Base-by-base conservation (phyloP, 2,113 vertebrate genomes). In the Eulemur rufifrons region DNA sequence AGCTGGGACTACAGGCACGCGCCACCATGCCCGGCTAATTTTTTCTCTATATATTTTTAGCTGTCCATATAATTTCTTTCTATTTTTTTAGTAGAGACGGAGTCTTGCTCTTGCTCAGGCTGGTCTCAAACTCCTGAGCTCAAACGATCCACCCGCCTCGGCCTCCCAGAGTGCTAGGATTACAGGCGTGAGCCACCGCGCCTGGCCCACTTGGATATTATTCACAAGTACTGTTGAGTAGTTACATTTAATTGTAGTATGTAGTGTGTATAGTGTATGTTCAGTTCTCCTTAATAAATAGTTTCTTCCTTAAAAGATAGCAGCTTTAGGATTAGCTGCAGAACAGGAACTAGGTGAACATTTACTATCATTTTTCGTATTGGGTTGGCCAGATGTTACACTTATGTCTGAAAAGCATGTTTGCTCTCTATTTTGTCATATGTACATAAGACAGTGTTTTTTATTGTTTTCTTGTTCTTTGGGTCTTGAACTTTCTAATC, bases 391-490 rank as follows among this genome's bases (percentile, higher is more conserved):
- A 80, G 50, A 18, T 25, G n/a, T 91, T 95, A 69, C 52, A 18
- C 3, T 82, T 95, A 14, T 87, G 32, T 76, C 25, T 66, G 8
- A 73, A 54, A 74, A 73, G 7, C 14, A 63, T 52, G 11, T 81
- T 64, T 91, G 52, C 89, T 89, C 17, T 64, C 11, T 52, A 59
- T 59, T 94, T 92, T 88, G 37, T 59, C 34, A 56, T 56, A 32
- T 3, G 71, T 47, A 10, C 5, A 10, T 63, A 66, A 82, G n/a
- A 29, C 8, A 3, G 2, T 42, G 27, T 89, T 94, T 74, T 34
- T 73, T 88, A 56, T 3, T 91, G 14, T 42, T 94, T 94, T 94
- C 20, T 66, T 86, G 56, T 90, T 63, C 11, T 73, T 94, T 25
- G 11, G 27, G 21, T 80, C 45, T 20, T 74, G n/a, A 92, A 52